phyloP scores from a whole-genome alignment of 2,888 invertebrate species.

The Germaria angustata region DNA sequence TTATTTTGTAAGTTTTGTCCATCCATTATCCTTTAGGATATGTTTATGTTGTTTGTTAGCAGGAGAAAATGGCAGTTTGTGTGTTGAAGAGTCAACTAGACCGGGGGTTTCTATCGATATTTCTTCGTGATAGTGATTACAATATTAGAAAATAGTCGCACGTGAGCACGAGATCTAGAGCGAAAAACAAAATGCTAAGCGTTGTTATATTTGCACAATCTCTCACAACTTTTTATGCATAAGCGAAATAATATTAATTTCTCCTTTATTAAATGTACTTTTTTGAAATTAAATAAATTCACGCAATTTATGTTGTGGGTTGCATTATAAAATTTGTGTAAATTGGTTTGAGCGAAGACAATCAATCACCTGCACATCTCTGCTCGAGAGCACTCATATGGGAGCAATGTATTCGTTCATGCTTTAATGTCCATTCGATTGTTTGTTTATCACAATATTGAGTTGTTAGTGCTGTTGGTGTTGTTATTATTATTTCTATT shows the following conservation, averaged over 20 bases:
- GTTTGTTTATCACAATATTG: slow-evolving; percentile 43
- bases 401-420: neutral
- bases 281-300: no score
- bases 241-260: no score
- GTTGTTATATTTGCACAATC: no score
- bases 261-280: no score
- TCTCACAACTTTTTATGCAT: no score
- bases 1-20: slow-evolving; percentile 66
- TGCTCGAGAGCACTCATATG: neutral
- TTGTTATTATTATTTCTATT: slow-evolving; percentile 52
- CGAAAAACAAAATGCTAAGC: neutral
- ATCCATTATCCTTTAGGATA: slow-evolving; percentile 78
- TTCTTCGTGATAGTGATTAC: slow-evolving; percentile 17
- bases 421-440: slow-evolving; percentile 50
- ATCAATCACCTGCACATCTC: neutral
- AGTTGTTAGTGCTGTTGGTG: slow-evolving; percentile 35
- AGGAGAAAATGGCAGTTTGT: neutral
- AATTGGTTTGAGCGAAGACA: no score
- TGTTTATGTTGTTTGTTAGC: slow-evolving; percentile 70
- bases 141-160: neutral
- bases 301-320: no score
- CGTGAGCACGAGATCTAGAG: neutral
- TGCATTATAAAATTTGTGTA: no score
- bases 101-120: slow-evolving; percentile 57
- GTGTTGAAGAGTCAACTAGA: neutral